Evolutionary conservation across 2,888 invertebrate species (phyloP), one percentile per base, ranked within the genome.

Genomic region (Steinernema scapterisci): DNA sequence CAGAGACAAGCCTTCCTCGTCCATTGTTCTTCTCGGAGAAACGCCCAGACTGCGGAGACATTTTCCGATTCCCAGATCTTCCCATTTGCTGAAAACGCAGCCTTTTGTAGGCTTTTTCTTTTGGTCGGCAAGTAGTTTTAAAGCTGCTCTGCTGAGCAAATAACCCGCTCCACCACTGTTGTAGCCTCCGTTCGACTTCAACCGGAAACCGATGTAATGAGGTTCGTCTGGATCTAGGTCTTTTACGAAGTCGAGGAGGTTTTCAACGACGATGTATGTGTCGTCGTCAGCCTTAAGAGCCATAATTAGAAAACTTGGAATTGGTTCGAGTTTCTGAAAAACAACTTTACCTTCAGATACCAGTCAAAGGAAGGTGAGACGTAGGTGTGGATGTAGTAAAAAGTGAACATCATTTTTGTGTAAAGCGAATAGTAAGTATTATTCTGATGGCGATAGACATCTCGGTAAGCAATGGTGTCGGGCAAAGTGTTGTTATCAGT

Each of bases 131-230:
- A 48, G 48, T n/a, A 48, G 48, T 48, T 48, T 48, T 5, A 48
- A 5, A 5, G 48, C 48, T n/a, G 48, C 6, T n/a, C 48, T 16
- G 48, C 48, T 48, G 5, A 48, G 48, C 5, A 48, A 5, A 48
- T 48, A 48, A n/a, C 48, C 48, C 16, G 48, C 48, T n/a, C 48
- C 48, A 19, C 48, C 48, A 48, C 48, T 48, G 13, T 48, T 48
- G 48, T 48, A 48, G 3, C 48, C 48, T 48, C 48, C 48, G 48
- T 48, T 48, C 3, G 48, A 19, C 13, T 48, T 48, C 48, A 48
- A 19, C 5, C 48, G 48, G 48, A 48, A 48, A 48, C 48, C 48
- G 13, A 48, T 19, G 48, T 48, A 48, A 19, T 48, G 13, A 48
- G 48, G 48, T 16, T 48, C 13, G 19, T 48, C 13, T 7, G 48